Evolutionary conservation across 2,888 invertebrate species (phyloP).

Genomic region (Lasioglossum zephyrum): DNA sequence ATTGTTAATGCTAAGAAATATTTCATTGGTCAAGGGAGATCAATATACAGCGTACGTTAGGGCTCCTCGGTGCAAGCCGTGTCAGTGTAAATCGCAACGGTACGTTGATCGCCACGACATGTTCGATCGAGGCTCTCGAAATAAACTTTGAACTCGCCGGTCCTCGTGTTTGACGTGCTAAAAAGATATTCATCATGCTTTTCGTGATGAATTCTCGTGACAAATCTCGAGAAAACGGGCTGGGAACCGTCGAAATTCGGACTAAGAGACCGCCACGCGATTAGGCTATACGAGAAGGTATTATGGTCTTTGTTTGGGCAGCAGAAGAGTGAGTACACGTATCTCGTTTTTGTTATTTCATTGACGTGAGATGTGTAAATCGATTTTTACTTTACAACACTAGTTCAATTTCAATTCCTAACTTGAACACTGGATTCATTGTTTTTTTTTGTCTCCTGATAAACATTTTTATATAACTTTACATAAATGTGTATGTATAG

Average conservation of each 20-base stretch:
- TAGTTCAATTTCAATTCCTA: too few species aligned
- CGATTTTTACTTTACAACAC: neutral
- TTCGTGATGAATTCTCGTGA: neutral
- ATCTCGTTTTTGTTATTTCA: neutral
- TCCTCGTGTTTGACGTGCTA: neutral
- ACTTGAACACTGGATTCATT: too few species aligned
- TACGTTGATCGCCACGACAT: conserved; percentile 9
- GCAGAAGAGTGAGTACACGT: conserved; percentile 31
- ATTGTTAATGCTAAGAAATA: conserved; percentile 49
- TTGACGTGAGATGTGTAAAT: neutral
- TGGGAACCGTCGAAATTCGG: neutral
- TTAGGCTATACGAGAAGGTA: neutral
- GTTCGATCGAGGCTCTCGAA: neutral
- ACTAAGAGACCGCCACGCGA: neutral
- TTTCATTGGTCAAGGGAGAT: conserved; percentile 48
- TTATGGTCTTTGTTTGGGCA: conserved; percentile 50
- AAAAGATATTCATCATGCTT: conserved; percentile 30
- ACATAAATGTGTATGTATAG: neutral
- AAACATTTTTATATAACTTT: neutral
- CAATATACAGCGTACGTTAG: conserved; percentile 30
- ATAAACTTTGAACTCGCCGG: neutral
- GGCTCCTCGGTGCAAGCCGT: neutral
- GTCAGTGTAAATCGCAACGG: conserved; percentile 38
- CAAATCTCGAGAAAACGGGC: neutral
- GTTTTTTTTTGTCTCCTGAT: too few species aligned